Evolutionary conservation across 2,113 vertebrate species (phyloP), one percentile per base, ranked within the genome.

Genomic region (Phyllostomus discolor): DNA sequence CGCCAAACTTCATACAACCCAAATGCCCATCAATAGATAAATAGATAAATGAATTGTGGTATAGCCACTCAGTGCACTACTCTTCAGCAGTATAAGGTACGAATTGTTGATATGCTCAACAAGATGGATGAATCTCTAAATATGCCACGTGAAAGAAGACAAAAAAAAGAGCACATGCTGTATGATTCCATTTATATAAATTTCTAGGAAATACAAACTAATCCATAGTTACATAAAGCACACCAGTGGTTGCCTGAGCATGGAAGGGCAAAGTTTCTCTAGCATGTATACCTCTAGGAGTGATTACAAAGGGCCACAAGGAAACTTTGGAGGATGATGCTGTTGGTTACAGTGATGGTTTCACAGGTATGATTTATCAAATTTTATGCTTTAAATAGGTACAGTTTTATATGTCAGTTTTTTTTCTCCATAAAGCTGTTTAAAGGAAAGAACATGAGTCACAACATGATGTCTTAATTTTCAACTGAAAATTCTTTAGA

Each of bases 401-500:
- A 1, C 22, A 67, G 52, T 66, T 91, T 76, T 6, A 0, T 78
- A 20, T 31, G 8, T 66, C n/a, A 59, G 24, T 26, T 64, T 76
- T 10, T 10, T 66, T 84, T 87, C 17, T 67, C 54, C 87, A 24
- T 43, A 43, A 93, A 92, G 38, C 43, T 57, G 2, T 57, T 26
- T 83, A 50, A 84, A 90, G 69, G 41, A 66, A 92, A 78, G 33
- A 9, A 24, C 15, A 3, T 80, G 80, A 57, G 43, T 59, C n/a
- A 64, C 24, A 81, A 50, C 31, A 16, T 38, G 11, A 24, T 64
- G 17, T 69, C 59, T 83, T 54, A 46, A 67, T 95, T 91, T 97
- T 81, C 92, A 50, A 64, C 54, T 73, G 41, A 41, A 80, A 64
- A 62, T 97, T 96, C 3, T 62, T 95, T 95, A 62, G 20, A 17